Evolutionary conservation across 2,797 vertebrate species (phyloP).

Genomic region (Schizothorax lantsangensis): DNA sequence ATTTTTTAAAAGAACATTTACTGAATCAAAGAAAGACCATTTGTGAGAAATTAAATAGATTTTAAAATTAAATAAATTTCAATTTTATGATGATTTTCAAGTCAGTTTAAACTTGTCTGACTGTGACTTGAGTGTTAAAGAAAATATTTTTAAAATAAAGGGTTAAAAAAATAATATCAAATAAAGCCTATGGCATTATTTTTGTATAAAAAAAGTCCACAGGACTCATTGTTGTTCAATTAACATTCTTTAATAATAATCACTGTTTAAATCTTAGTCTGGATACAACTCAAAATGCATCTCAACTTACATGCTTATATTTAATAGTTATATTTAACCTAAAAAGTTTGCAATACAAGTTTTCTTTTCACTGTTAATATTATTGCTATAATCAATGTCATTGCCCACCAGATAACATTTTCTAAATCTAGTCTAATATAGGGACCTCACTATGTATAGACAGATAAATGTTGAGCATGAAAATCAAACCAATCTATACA

Average conservation of each 20-base stretch:
- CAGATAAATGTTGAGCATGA: not conserved
- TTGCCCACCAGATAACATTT: not conserved
- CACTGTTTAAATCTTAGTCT: not conserved
- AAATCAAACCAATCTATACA: not conserved
- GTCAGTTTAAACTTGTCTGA: not conserved
- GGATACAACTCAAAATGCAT: not conserved
- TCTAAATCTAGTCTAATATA: not conserved
- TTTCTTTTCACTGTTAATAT: not conserved
- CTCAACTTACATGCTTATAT: not conserved
- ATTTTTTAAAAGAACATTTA: not conserved
- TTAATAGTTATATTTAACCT: not conserved
- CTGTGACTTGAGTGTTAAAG: not conserved
- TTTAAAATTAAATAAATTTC: not conserved
- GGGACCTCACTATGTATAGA: not conserved
- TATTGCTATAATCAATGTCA: not conserved
- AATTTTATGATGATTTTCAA: not conserved
- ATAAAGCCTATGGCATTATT: not conserved
- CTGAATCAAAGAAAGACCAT: not conserved
- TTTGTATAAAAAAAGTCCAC: not conserved
- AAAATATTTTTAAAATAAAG: not conserved
- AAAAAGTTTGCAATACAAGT: not conserved
- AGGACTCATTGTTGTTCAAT: not conserved
- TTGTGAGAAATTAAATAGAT: not conserved
- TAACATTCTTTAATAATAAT: conserved; percentile 18
- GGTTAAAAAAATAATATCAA: not conserved